A percentile compares a stretch with the other conserved stretches of the same genome.
phyloP scores from a whole-genome alignment of 2,888 invertebrate species.

The Nebria brevicollis region DNA sequence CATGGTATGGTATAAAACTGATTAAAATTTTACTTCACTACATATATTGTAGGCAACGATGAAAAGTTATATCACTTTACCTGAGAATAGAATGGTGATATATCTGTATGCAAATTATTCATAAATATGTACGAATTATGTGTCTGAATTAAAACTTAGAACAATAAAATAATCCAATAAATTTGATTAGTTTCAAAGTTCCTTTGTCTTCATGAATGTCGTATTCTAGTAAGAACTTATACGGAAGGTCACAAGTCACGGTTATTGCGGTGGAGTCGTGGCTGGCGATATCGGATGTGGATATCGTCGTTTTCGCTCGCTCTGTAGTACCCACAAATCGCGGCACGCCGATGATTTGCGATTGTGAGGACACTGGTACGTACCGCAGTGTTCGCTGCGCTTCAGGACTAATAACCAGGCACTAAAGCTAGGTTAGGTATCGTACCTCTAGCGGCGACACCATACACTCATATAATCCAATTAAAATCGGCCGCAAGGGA shows the following conservation, averaged over 20 bases:
- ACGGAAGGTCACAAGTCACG: not conserved
- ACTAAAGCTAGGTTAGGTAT: not conserved
- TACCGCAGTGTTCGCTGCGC: slow-evolving; percentile 19
- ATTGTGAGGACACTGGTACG: slow-evolving; percentile 11
- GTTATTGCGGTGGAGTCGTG: not conserved
- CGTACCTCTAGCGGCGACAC: slow-evolving; percentile 22
- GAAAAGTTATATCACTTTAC: not conserved
- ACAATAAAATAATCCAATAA: not conserved
- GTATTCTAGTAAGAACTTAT: not conserved
- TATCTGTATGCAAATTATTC: not conserved
- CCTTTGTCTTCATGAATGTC: not conserved
- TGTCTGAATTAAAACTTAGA: not conserved
- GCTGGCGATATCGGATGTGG: not conserved
- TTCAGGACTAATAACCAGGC: slow-evolving; percentile 35
- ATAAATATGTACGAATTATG: not conserved
- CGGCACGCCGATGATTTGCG: slow-evolving; percentile 17
- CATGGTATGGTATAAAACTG: too few relatives aligned
- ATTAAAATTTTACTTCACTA: too few relatives aligned
- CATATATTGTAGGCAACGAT: too few relatives aligned
- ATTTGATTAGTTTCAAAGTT: not conserved
- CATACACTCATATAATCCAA: slow-evolving; percentile 60
- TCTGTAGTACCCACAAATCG: slow-evolving; percentile 6
- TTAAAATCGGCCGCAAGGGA: slow-evolving; percentile 60
- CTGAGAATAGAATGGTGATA: not conserved
- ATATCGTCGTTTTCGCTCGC: not conserved